phyloP scores from a whole-genome alignment of 2,888 invertebrate genomes.

The Andrena marginata region DNA sequence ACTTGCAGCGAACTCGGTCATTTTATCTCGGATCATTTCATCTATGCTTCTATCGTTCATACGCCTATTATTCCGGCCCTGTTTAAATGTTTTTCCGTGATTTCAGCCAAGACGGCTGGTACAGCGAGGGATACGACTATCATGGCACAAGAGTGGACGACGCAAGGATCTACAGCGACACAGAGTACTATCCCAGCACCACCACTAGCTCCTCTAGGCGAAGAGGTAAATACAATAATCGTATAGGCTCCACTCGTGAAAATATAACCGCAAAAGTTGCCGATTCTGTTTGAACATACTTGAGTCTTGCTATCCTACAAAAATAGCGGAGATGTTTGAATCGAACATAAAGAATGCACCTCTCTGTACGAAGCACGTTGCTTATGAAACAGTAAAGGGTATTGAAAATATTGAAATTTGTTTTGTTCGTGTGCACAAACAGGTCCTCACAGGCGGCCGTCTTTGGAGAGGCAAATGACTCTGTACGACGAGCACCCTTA shows the following conservation, averaged over 20 bases:
- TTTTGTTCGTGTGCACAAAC: conserved; percentile 38
- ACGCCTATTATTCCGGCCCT: neutral
- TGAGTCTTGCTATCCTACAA: no score
- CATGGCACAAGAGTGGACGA: conserved; percentile 85
- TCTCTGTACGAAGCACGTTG: neutral
- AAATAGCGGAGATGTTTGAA: no score
- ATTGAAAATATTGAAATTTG: conserved; percentile 1
- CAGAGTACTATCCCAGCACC: conserved; percentile 85
- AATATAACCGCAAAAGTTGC: neutral
- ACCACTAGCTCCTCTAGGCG: conserved; percentile 78
- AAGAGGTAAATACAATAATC: conserved; percentile 67
- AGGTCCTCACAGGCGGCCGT: conserved; percentile 88
- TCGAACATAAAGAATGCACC: no score
- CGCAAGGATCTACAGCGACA: conserved; percentile 84
- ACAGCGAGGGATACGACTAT: conserved; percentile 86
- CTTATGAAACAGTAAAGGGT: neutral
- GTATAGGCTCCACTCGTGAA: neutral
- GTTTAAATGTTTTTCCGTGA: conserved; percentile 60
- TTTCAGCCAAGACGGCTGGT: conserved; percentile 87
- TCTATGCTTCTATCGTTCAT: conserved; percentile 35
- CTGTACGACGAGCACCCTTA: conserved; percentile 91
- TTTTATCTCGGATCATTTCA: conserved; percentile 57
- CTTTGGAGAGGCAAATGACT: conserved; percentile 92
- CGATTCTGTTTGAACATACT: no score
- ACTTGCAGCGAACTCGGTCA: conserved; percentile 22